These are phyloP conservation scores for Ciconia boyciana DNA, from an alignment of 2,113 vertebrate species.

Conservation along the genomic window DNA sequence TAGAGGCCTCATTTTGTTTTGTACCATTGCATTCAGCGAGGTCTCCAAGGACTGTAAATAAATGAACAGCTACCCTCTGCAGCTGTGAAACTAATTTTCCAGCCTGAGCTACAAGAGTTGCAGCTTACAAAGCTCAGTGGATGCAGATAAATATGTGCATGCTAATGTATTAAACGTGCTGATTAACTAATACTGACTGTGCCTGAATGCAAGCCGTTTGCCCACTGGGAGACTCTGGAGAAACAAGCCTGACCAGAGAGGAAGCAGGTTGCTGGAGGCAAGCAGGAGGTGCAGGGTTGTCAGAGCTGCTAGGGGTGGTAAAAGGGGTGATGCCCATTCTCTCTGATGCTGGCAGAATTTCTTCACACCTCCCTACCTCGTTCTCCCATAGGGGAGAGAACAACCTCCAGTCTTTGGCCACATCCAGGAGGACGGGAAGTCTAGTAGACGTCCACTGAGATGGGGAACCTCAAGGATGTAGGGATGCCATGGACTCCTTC, in stretches of 20 bases:
- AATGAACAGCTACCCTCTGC: conserved; percentile 45
- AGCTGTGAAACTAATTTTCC: conserved; percentile 63
- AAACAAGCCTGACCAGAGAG: neutral
- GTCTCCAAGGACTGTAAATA: conserved; percentile 63
- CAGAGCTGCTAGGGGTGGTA: neutral
- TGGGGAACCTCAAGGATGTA: neutral
- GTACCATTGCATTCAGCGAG: conserved; percentile 48
- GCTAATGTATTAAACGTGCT: conserved; percentile 15
- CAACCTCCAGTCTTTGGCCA: neutral
- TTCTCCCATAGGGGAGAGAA: neutral
- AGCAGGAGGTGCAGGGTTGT: neutral
- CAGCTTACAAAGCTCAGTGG: conserved; percentile 31
- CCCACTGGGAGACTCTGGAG: neutral
- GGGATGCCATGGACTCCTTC: neutral
- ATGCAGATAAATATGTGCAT: conserved; percentile 34
- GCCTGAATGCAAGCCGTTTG: neutral
- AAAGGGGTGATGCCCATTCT: neutral
- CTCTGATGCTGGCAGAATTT: neutral
- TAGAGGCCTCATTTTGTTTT: conserved; percentile 64
- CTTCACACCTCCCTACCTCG: neutral
- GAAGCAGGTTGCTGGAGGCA: neutral
- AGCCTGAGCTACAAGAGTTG: conserved; percentile 12
- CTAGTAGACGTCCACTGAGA: neutral
- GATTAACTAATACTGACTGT: neutral
- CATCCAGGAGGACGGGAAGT: neutral